Evolutionary conservation across 2,888 invertebrate species (phyloP), one percentile per base, ranked within the genome.

Genomic region (Chelonus formosanus): DNA sequence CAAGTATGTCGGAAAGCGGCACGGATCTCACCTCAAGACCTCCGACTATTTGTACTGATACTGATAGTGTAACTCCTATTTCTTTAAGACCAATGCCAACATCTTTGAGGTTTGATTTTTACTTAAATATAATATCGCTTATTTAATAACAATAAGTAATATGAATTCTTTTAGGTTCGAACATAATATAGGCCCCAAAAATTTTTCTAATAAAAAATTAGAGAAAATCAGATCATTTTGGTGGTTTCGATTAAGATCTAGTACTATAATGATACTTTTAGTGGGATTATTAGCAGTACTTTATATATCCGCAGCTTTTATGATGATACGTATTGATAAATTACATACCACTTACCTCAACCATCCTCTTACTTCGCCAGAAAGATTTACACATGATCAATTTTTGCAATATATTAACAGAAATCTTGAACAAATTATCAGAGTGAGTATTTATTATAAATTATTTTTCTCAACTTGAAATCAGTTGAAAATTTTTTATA

Each of bases 381-480:
- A 83, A 71, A 74, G 78, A 55, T 80, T 81, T 56, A 80, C 81
- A 3, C 80, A 82, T 53, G 80, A 82, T 71, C 79, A 77, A 48
- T 74, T 83, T 32, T 67, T 83, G 70, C 80, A 80, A 61, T 82
- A 83, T 85, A 88, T 94, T 70, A 89, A 90, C 77, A 89, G 90
- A 72, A 93, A 94, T 87, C 87, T 94, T 74, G 88, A 93, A 83
- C 90, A 94, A 85, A 91, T 94, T 76, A 90, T 92, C 69, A 93
- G 92, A 90, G 94, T 92, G 83, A 80, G 78, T 67, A 4, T 65
- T 44, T 40, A 43, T 32, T 52, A 53, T 34, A 32, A 35, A 31
- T 48, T 43, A 55, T 36, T 10, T 20, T 40, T 53, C 32, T 5
- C n/a, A 54, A 52, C 54, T 52, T 8, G 20, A 1, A 3, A 40